Evolutionary conservation across 2,888 invertebrate genomes (phyloP).

Genomic region (Polymixis lichenea): DNA sequence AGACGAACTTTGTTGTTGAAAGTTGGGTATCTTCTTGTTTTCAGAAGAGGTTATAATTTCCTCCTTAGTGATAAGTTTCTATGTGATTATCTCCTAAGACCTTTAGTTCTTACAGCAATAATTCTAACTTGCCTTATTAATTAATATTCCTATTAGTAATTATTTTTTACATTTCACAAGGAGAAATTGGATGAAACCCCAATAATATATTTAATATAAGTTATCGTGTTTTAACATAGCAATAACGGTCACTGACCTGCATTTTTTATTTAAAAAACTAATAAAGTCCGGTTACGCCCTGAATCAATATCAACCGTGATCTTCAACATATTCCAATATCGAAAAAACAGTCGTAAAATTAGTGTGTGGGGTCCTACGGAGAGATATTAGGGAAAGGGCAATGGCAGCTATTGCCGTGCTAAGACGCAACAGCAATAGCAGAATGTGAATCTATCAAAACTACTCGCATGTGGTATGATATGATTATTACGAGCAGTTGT

Average conservation of each 20-base stretch:
- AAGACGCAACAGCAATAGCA: neutral
- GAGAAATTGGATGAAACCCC: neutral
- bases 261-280: neutral
- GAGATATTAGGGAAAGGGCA: neutral
- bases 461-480: neutral
- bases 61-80: conserved; percentile 2
- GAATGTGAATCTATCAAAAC: neutral
- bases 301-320: neutral
- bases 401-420: neutral
- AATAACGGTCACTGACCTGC: neutral
- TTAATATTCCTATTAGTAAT: conserved; percentile 23
- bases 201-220: neutral
- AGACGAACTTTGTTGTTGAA: no score
- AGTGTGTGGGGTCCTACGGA: neutral
- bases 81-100: conserved; percentile 15
- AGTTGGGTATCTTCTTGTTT: neutral
- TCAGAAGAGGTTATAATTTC: neutral
- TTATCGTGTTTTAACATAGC: neutral
- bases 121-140: conserved; percentile 31
- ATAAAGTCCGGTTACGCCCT: neutral
- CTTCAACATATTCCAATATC: neutral
- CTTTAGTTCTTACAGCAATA: conserved; percentile 13
- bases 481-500: neutral
- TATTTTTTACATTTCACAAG: neutral
- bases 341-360: neutral